These are phyloP conservation scores for Drosophila leonis DNA, from an alignment of 2,888 invertebrate genomes.

Conservation along the genomic window DNA sequence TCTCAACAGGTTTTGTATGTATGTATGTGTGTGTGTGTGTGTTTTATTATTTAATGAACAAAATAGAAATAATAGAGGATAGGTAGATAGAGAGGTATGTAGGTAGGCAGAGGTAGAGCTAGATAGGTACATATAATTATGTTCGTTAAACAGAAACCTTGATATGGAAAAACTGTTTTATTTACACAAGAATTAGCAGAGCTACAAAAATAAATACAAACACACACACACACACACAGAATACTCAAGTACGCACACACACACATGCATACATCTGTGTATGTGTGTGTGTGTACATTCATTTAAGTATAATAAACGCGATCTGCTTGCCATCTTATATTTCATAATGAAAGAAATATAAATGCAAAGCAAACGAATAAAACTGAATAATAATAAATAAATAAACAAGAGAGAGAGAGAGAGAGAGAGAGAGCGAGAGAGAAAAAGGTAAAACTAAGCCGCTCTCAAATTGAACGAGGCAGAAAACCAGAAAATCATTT, in stretches of 20 bases:
- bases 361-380: constrained; percentile 36
- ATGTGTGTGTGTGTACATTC: background rate
- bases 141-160: constrained; percentile 44
- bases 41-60: constrained; percentile 25
- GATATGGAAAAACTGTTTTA: constrained; percentile 53
- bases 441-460: constrained; percentile 42
- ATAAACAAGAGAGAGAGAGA: constrained; percentile 10
- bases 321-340: constrained; percentile 45
- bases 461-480: constrained; percentile 54
- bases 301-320: constrained; percentile 39
- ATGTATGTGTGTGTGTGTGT: background rate
- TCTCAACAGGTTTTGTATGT: constrained; percentile 19
- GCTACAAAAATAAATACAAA: constrained; percentile 42
- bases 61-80: constrained; percentile 27
- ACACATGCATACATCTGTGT: background rate
- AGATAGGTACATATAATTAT: constrained; percentile 23
- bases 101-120: background rate
- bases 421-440: background rate
- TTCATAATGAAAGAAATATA: constrained; percentile 36
- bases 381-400: constrained; percentile 36
- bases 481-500: constrained; percentile 62
- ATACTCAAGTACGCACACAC: constrained; percentile 2
- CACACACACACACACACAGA: constrained; percentile 18
- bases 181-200: constrained; percentile 57
- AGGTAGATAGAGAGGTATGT: constrained; percentile 1